Base-by-base conservation (phyloP, 2,797 vertebrate genomes). In the Enteromius thamalakanensis region DNA sequence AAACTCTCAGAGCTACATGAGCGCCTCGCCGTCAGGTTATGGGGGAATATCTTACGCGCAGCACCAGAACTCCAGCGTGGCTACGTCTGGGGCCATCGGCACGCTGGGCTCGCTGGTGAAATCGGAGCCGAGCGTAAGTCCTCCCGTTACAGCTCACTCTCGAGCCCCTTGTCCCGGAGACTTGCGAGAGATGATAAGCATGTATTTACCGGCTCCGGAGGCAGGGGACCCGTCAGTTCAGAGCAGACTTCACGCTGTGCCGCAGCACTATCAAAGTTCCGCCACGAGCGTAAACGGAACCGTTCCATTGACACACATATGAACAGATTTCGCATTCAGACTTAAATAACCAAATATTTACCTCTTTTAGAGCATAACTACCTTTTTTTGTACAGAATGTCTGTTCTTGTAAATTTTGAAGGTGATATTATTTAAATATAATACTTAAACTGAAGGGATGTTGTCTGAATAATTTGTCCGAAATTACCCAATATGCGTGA, bases 111-210 rank as follows among this genome's bases (percentile, higher is more conserved):
- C 97, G 67, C 94, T 98, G 84, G 97, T 98, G 83, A 98, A 98
- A 90, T 96, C 97, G 49, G 97, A 99, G 94, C 97, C 98, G 67
- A 97, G 97, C 90, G 96, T 97, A 84, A 98, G 97, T 93, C 98
- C 98, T 45, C 97, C 98, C 21, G 96, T 97, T 90, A 94, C 95
- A 84, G 94, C 96, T 87, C 97, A 96, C 94, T 94, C 96, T 85
- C 96, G 98, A 90, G 96, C 96, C 88, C 97, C 97, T 26, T 99
- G 98, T 91, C 96, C 97, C 87, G 98, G 98, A 93, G 98, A 99
- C 95, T 95, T 99, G 94, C 94, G 98, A 87, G 98, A 99, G 93
- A 99, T 99, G 98, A 99, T 99, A 95, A 99, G 97, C 94, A 99
- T 99, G 96, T 95, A 95, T 93, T 94, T 96, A 94, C 97, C 98